Evolutionary conservation across 1,140 invertebrate genomes (phyloP).

Genomic region (Neodiprion virginianus): DNA sequence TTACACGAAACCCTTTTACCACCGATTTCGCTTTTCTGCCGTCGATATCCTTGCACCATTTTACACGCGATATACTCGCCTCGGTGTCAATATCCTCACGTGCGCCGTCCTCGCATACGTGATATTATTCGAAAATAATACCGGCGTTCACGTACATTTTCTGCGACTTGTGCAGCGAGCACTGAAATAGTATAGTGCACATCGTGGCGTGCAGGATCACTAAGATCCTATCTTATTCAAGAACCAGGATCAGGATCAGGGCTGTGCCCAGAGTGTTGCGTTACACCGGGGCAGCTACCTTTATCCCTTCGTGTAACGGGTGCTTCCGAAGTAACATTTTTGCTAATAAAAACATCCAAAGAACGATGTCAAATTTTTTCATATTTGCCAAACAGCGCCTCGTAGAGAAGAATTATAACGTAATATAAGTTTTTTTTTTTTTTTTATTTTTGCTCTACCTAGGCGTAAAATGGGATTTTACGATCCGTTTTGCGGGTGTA

Average conservation of each 20-base stretch:
- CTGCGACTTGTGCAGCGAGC: no score
- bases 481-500: no score
- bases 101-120: no score
- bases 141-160: no score
- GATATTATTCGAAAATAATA: no score
- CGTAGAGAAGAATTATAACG: background rate
- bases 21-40: no score
- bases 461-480: background rate
- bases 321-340: slow-evolving; percentile 25
- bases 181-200: no score
- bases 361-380: background rate
- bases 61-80: no score
- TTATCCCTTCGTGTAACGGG: slow-evolving; percentile 56
- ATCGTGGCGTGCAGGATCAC: slow-evolving; percentile 31
- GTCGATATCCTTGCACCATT: no score
- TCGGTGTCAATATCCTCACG: no score
- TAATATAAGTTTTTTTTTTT: background rate
- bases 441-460: no score
- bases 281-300: slow-evolving; percentile 51
- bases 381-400: background rate
- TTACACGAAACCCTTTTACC: no score
- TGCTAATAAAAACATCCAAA: background rate
- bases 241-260: slow-evolving; percentile 47
- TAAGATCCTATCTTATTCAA: slow-evolving; percentile 51
- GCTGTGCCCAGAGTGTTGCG: slow-evolving; percentile 41